Evolutionary conservation across 2,113 vertebrate genomes (phyloP), one percentile per base, ranked within the genome.

Genomic region (Orycteropus afer): DNA sequence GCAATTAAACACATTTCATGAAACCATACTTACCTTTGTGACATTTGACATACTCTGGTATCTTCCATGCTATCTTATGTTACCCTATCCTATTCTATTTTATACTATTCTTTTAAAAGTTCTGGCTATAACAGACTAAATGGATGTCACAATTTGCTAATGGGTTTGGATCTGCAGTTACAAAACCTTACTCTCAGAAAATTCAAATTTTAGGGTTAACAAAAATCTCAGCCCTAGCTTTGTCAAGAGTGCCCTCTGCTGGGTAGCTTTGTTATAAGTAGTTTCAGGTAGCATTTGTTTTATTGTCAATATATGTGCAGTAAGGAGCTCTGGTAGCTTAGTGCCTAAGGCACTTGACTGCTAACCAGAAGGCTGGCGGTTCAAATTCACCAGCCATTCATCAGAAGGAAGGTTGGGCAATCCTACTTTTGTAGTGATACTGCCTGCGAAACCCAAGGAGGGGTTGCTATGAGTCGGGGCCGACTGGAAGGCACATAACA

Each of bases 191-290:
- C 40, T 61, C 51, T 69, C 37, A 7, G 55, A 78, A 78, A 47
- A 63, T 27, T 22, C 37, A 78, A 40, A 63, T 32, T 18, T 37
- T 45, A 59, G n/a, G n/a, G 23, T 49, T 25, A 55, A 12, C 14
- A 25, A 65, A 88, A 18, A 37, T 29, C 40, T 73, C 71, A 37
- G 59, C 34, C 32, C 0, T 7, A 17, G 15, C 7, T 53, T 80
- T 86, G 83, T 59, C 51, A 27, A 57, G 23, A 37, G 71, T 23
- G 71, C 91, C 77, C 77, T 95, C 94, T 94, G 87, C 67, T 93
- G 92, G 86, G 29, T 1, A 51, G 65, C 74, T 80, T 51, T 57
- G 25, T 49, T 61, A 29, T n/a, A 67, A 63, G 23, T 34, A 10
- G 29, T 34, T 83, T 85, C 71, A 32, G 13, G 49, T 76, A 59